Evolutionary conservation across 2,113 vertebrate species (phyloP), one percentile per base, ranked within the genome.

Genomic region (Egretta garzetta): DNA sequence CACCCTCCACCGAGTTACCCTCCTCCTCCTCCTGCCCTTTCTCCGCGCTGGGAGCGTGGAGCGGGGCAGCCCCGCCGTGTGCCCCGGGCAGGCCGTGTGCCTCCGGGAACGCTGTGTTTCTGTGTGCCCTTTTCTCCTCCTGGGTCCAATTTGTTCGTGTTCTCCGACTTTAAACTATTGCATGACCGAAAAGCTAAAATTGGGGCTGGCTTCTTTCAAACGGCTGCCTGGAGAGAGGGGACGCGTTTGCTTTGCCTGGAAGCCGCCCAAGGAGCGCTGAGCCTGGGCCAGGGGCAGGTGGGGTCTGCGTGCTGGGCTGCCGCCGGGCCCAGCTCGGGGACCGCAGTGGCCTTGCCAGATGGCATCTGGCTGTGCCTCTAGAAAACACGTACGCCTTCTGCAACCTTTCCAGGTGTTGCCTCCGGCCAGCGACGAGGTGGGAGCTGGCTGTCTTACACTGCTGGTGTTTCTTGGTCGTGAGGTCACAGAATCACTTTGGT

Each of bases 201-300:
- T 14, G 67, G 18, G 32, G 28, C 5, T 37, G 52, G 18, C 22
- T 56, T 30, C 2, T 49, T 52, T 72, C n/a, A 4, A 37, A 3
- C 4, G 66, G 7, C 14, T 16, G 56, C 62, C 28, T 18, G 47
- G 28, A 26, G 86, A 39, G 32, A 39, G 30, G 9, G 32, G 47
- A 6, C 39, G 1, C 7, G 23, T 20, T 39, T 2, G 13, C 28
- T 72, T n/a, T 59, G 37, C 60, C 39, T 20, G 63, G 68, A 55
- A 37, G 76, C 13, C 22, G 19, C 1, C 2, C 18, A 13, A 1
- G 22, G 2, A 3, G 68, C 22, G 0, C 6, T 3, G 58, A 1
- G 17, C 3, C n/a, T 19, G 43, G 59, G 39, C 15, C 93, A 1
- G 77, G 3, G 68, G 70, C 52, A 19, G 71, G 59, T 8, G 49